Conservation (phyloP, 2,113 vertebrate genomes). For the Urocolius indicus region DNA sequence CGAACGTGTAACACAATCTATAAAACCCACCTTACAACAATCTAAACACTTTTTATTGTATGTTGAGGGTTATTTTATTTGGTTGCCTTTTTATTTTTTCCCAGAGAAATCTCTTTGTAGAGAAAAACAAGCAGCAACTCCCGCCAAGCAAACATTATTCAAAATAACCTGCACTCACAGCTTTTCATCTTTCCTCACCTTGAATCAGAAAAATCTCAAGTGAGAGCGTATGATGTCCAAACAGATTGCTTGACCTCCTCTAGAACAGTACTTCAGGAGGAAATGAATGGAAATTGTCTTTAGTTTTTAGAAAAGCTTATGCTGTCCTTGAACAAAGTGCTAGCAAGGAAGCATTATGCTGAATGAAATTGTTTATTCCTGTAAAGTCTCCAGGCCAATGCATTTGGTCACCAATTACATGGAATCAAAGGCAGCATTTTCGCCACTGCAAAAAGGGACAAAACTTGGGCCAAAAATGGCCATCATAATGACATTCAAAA, state of each 20-base stretch:
- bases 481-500: not conserved
- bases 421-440: not conserved
- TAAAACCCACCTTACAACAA: constrained; percentile 9
- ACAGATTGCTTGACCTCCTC: constrained; percentile 20
- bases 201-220: constrained; percentile 38
- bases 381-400: not conserved
- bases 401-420: not conserved
- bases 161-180: not conserved
- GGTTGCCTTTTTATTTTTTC: not conserved
- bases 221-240: not conserved
- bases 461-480: not conserved
- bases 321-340: constrained; percentile 18
- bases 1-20: constrained; percentile 11
- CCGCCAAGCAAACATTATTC: not conserved
- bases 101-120: not conserved
- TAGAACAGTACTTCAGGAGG: not conserved
- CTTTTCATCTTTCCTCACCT: not conserved
- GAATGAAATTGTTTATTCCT: constrained; percentile 13
- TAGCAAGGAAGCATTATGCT: not conserved
- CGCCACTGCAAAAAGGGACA: not conserved
- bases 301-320: constrained; percentile 15
- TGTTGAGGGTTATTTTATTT: constrained; percentile 2
- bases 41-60: constrained; percentile 10
- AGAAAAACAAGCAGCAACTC: not conserved
- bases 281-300: constrained; percentile 19